Evolutionary conservation across 92 coral and sea anemone genomes (phyloP).

Genomic region (Meandrina meandrites): DNA sequence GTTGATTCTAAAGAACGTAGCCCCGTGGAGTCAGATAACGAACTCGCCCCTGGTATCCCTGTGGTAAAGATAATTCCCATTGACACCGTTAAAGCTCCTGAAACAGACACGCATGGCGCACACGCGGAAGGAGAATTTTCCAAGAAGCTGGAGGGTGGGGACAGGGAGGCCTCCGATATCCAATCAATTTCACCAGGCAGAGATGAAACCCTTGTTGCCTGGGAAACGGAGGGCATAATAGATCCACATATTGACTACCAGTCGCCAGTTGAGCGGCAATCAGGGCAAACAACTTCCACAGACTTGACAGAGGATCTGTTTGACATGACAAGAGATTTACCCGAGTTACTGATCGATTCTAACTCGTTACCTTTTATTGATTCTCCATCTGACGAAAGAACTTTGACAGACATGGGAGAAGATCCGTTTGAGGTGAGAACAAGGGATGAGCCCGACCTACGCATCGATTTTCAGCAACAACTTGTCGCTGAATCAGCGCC

Average conservation of each 20-base stretch:
- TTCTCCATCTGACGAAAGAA: neutral
- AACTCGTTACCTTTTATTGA: neutral
- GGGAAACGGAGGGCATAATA: neutral
- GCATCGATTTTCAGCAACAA: neutral
- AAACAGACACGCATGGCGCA: neutral
- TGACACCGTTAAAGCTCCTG: neutral
- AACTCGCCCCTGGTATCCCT: slow-evolving; percentile 4
- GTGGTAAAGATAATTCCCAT: neutral
- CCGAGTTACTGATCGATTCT: neutral
- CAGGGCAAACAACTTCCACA: neutral
- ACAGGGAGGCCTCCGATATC: neutral
- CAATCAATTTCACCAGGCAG: neutral
- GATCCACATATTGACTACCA: neutral
- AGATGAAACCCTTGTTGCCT: neutral
- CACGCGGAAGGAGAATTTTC: neutral
- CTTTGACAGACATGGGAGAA: neutral
- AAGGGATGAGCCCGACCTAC: neutral
- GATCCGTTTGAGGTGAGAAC: neutral
- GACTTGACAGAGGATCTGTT: slow-evolving; percentile 11
- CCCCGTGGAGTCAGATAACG: slow-evolving; percentile 33
- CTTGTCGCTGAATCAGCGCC: neutral
- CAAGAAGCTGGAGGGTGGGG: neutral
- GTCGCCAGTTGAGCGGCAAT: slow-evolving; percentile 10
- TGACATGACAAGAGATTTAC: neutral
- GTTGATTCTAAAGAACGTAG: neutral